phyloP scores from a whole-genome alignment of 2,113 vertebrate species.

The Orthonyx spaldingii region DNA sequence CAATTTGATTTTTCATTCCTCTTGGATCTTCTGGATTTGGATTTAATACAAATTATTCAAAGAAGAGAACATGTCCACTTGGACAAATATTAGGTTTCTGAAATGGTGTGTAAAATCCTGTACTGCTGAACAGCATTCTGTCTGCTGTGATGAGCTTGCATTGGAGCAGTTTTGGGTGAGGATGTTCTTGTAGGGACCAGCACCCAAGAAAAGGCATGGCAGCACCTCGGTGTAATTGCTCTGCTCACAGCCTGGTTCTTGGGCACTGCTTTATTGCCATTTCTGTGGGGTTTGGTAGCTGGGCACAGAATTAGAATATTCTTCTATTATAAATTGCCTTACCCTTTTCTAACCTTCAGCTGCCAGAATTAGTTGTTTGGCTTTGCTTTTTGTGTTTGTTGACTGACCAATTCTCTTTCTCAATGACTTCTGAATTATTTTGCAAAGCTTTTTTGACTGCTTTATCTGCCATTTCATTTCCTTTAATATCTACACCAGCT shows the following conservation, averaged over 20 bases:
- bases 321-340: background rate
- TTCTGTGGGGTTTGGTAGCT: background rate
- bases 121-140: background rate
- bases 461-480: conserved; percentile 74
- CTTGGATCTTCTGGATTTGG: background rate
- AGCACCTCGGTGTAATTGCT: background rate
- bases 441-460: conserved; percentile 64
- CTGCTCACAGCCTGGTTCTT: background rate
- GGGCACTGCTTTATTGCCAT: background rate
- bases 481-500: conserved; percentile 67
- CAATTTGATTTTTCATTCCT: background rate
- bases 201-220: background rate
- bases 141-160: background rate
- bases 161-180: background rate
- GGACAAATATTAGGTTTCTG: background rate
- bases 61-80: background rate
- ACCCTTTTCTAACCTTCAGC: conserved; percentile 49
- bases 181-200: background rate
- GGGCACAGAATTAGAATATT: background rate
- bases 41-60: background rate
- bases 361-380: conserved; percentile 25
- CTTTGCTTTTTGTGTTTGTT: conserved; percentile 12
- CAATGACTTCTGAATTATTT: conserved; percentile 69
- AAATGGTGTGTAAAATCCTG: background rate
- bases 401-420: conserved; percentile 51